A percentile compares a stretch with the other conserved stretches of the same genome.
Evolutionary conservation across 2,797 vertebrate genomes (phyloP).

Genomic region (Hippopotamyrus pictus): DNA sequence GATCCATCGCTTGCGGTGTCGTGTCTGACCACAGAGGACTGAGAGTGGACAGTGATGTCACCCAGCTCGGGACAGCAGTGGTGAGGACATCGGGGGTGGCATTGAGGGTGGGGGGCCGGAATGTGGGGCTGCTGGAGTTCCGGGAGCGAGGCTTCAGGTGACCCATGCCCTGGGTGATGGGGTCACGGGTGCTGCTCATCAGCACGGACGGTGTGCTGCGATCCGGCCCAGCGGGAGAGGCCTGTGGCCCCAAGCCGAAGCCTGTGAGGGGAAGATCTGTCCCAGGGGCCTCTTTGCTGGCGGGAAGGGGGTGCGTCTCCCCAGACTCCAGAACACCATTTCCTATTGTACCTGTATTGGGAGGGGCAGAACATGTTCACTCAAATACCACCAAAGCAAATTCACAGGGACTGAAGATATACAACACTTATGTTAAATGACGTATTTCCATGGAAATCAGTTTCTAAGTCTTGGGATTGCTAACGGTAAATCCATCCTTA

Average conservation of each 20-base stretch:
- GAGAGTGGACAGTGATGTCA: slow-evolving; percentile 32
- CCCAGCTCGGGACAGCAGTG: slow-evolving; percentile 19
- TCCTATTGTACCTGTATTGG: slow-evolving; percentile 58
- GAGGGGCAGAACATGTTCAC: background rate
- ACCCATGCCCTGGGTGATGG: slow-evolving; percentile 40
- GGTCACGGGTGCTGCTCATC: slow-evolving; percentile 38
- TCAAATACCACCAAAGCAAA: background rate
- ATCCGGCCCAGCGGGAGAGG: slow-evolving; percentile 11
- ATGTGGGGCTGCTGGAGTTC: slow-evolving; percentile 31
- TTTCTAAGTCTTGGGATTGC: background rate
- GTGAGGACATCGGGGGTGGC: slow-evolving; percentile 23
- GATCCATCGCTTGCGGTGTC: slow-evolving; percentile 21
- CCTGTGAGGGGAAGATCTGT: slow-evolving; percentile 39
- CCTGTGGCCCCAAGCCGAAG: slow-evolving; percentile 35
- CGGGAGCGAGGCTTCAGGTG: slow-evolving; percentile 32
- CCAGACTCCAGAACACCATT: slow-evolving; percentile 60
- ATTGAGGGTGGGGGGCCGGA: slow-evolving; percentile 22
- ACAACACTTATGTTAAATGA: background rate
- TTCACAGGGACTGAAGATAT: background rate
- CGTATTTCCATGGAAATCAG: background rate
- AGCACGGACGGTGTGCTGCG: slow-evolving; percentile 26
- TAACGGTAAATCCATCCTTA: background rate
- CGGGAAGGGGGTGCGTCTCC: slow-evolving; percentile 48
- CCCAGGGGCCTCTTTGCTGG: slow-evolving; percentile 39
- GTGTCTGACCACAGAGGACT: slow-evolving; percentile 16